phyloP scores from a whole-genome alignment of 2,888 invertebrate species.

The Plebejus anna region DNA sequence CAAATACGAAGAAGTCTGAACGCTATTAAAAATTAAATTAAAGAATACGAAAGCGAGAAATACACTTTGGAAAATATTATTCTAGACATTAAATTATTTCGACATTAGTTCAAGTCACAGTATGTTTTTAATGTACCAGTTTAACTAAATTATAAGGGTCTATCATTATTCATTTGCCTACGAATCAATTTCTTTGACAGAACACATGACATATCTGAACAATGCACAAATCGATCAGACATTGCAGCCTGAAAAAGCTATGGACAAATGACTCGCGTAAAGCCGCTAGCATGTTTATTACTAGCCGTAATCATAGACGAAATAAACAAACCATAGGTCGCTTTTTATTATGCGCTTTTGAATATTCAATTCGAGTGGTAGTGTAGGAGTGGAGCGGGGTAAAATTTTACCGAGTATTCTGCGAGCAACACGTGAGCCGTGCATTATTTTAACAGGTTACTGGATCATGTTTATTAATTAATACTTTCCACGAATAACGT shows the following conservation, averaged over 20 bases:
- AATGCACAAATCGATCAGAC: neutral
- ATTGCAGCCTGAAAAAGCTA: neutral
- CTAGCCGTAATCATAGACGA: neutral
- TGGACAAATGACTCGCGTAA: neutral
- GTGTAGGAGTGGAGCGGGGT: neutral
- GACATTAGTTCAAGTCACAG: too few relatives aligned
- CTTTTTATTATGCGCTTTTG: neutral
- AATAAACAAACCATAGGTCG: neutral
- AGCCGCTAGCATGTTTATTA: neutral
- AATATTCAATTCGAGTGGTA: constrained; percentile 16
- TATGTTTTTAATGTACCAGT: too few relatives aligned
- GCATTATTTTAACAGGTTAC: constrained; percentile 18
- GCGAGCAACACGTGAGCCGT: constrained; percentile 13
- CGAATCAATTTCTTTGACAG: too few relatives aligned
- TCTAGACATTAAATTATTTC: neutral
- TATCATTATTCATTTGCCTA: too few relatives aligned
- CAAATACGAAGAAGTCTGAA: neutral
- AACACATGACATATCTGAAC: neutral
- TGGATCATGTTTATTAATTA: constrained; percentile 24
- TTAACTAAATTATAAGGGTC: too few relatives aligned
- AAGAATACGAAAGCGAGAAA: neutral
- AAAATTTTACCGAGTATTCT: neutral
- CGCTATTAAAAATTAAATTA: neutral
- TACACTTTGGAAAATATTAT: neutral
- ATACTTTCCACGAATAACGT: constrained; percentile 13